Evolutionary conservation across 2,113 vertebrate species (phyloP).

Genomic region (Picathartes gymnocephalus): DNA sequence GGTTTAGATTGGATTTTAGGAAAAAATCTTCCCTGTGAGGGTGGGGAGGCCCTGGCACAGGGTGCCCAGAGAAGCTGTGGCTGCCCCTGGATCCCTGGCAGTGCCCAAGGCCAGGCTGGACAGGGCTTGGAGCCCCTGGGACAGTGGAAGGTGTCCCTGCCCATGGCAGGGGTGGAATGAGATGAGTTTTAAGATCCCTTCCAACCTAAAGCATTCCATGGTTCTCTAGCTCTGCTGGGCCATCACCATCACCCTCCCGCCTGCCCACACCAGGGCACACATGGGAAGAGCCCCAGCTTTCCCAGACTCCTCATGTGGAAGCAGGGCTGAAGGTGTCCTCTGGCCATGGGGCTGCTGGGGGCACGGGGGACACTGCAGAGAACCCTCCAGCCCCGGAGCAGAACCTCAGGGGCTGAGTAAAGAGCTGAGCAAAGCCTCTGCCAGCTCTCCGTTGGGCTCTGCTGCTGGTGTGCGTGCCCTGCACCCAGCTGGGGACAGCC

Average conservation of each 20-base stretch:
- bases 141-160: fast-evolving
- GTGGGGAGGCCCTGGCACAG: neutral
- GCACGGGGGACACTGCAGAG: fast-evolving
- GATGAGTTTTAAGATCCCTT: neutral
- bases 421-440: neutral
- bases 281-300: fast-evolving
- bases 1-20: neutral
- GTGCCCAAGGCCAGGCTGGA: neutral
- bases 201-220: neutral
- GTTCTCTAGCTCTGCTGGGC: neutral
- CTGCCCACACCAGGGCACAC: neutral
- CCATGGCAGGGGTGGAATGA: neutral
- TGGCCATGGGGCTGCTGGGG: neutral
- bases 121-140: neutral
- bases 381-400: neutral
- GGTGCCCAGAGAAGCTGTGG: neutral
- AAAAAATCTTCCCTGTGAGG: neutral
- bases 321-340: neutral
- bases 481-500: slow-evolving; percentile 18
- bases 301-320: neutral
- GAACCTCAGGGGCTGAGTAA: neutral
- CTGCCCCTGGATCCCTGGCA: neutral
- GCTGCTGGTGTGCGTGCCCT: neutral
- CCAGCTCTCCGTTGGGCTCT: neutral
- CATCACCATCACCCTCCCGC: neutral